Percentiles rank a stretch among this genome's conserved stretches.
These are phyloP conservation scores for Volucella inanis DNA, from an alignment of 2,888 invertebrate genomes.

Conservation along the genomic window DNA sequence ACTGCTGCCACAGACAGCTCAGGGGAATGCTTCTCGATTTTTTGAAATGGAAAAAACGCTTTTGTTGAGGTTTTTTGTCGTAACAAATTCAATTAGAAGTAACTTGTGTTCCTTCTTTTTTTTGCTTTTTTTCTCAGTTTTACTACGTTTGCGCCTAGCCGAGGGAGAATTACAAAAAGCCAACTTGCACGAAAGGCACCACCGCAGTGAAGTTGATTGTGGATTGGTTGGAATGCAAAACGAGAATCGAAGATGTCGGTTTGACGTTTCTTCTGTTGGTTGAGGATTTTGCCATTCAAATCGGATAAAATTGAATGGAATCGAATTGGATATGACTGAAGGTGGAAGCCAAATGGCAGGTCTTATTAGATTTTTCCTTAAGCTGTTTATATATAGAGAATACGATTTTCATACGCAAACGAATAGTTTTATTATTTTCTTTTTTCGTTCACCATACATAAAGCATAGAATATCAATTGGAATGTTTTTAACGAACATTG, in stretches of 20 bases:
- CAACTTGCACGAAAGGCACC: slow-evolving; percentile 66
- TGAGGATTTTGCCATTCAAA: background rate
- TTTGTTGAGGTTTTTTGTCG: slow-evolving; percentile 32
- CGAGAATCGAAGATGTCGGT: slow-evolving; percentile 57
- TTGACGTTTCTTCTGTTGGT: slow-evolving; percentile 34
- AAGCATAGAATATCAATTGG: too few relatives aligned
- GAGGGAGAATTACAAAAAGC: slow-evolving; percentile 67
- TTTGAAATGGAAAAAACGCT: slow-evolving; percentile 10
- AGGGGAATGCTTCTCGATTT: background rate
- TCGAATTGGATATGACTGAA: background rate
- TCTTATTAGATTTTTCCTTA: background rate
- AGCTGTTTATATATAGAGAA: too few relatives aligned
- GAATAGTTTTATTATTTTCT: background rate
- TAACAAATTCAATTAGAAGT: slow-evolving; percentile 62
- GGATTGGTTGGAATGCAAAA: slow-evolving; percentile 38
- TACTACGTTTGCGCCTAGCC: slow-evolving; percentile 72
- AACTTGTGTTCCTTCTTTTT: slow-evolving; percentile 37
- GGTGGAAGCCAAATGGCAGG: background rate
- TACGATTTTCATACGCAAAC: background rate
- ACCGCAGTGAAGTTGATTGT: slow-evolving; percentile 61
- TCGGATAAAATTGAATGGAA: slow-evolving; percentile 19
- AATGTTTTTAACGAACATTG: too few relatives aligned
- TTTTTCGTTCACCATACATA: background rate
- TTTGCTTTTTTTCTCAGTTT: slow-evolving; percentile 27
- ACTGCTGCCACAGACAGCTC: background rate